A percentile compares a stretch with the other conserved stretches of the same genome.
phyloP scores from a whole-genome alignment of 2,888 invertebrate species.

The Gari tellinella region DNA sequence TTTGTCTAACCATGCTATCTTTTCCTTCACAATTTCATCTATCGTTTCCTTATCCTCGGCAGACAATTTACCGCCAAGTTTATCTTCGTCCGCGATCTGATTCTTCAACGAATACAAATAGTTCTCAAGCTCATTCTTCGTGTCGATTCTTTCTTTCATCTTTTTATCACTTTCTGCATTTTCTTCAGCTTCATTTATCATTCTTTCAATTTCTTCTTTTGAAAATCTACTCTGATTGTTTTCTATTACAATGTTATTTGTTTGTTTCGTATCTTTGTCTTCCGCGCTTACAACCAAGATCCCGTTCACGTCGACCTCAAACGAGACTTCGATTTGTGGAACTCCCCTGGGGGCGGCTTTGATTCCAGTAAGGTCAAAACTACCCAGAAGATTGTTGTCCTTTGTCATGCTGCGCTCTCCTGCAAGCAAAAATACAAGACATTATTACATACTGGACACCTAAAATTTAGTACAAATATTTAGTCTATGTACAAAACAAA shows the following conservation, averaged over 20 bases:
- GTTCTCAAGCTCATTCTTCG: conserved; percentile 96
- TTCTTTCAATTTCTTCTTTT: conserved; percentile 98
- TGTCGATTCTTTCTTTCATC: conserved; percentile 92
- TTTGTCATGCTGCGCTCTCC: conserved; percentile 99
- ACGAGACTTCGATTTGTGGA: conserved; percentile 85
- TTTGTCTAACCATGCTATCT: conserved; percentile 98
- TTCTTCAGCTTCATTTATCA: conserved; percentile 99
- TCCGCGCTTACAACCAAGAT: conserved; percentile 92
- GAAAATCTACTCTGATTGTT: conserved; percentile 98
- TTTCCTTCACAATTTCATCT: conserved; percentile 95
- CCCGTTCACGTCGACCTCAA: conserved; percentile 86
- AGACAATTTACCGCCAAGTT: conserved; percentile 94
- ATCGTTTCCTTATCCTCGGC: conserved; percentile 96
- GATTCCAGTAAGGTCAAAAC: conserved; percentile 98
- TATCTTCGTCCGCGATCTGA: conserved; percentile 98
- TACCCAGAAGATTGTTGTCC: conserved; percentile 99
- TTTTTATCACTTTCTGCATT: conserved; percentile 99
- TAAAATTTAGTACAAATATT: no score
- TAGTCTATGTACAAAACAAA: no score
- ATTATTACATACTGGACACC: no score
- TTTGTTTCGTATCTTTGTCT: conserved; percentile 99
- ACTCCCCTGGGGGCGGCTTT: conserved; percentile 89
- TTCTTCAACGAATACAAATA: conserved; percentile 99
- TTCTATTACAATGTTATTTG: conserved; percentile 99
- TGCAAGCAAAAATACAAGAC: neutral